Conservation (phyloP, 1,140 invertebrate species). For the Heliconius himera region DNA sequence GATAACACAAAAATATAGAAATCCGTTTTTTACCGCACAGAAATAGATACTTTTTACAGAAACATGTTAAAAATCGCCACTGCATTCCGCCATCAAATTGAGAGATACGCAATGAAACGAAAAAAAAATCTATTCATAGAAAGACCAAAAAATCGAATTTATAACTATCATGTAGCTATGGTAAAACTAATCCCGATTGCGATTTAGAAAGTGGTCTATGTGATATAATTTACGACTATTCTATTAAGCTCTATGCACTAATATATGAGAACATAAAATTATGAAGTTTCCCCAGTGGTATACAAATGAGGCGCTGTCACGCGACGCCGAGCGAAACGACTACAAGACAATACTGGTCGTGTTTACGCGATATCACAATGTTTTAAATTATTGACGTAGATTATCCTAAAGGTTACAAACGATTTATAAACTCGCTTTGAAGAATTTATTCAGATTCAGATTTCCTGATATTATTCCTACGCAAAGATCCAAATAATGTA, state of each 20-base stretch:
- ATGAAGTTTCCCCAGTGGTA: constrained; percentile 66
- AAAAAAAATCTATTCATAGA: no score
- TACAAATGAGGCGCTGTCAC: constrained; percentile 66
- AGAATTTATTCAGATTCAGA: not conserved
- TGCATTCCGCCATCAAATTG: no score
- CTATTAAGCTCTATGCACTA: constrained; percentile 32
- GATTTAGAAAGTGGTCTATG: not conserved
- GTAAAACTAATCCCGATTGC: no score
- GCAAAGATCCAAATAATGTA: not conserved
- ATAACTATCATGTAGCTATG: no score
- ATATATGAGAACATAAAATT: constrained; percentile 57
- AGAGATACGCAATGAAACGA: no score
- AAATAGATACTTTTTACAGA: no score
- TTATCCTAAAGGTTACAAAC: constrained; percentile 35
- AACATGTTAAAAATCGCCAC: no score
- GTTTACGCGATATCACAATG: constrained; percentile 53
- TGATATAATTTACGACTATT: constrained; percentile 15
- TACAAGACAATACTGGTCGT: constrained; percentile 63
- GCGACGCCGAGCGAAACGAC: constrained; percentile 63
- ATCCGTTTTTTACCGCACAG: not conserved
- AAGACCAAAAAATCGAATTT: no score
- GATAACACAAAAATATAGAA: no score
- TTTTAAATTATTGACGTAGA: constrained; percentile 39
- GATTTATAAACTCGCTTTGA: constrained; percentile 26
- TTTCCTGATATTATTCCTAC: no score